Evolutionary conservation across 1,140 invertebrate species (phyloP), one percentile per base, ranked within the genome.

Genomic region (Battus philenor): DNA sequence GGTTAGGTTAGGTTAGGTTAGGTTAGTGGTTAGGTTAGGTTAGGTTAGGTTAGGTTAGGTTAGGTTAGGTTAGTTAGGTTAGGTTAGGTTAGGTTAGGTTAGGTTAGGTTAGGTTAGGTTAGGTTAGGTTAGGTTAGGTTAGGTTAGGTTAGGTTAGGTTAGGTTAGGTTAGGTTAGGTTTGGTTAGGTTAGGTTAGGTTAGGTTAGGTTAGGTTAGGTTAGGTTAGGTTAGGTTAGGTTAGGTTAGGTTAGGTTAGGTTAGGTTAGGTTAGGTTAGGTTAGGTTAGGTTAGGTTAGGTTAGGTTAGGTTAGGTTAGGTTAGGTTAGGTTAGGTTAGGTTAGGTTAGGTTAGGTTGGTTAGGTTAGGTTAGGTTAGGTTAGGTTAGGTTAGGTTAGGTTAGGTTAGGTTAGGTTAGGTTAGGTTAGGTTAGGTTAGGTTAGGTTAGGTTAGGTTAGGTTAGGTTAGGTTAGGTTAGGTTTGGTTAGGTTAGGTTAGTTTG

Each of bases 401-500:
- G 44, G 44, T 53, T 53, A 47, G n/a, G n/a, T n/a, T n/a, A n/a
- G n/a, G n/a, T n/a, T n/a, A n/a, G n/a, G n/a, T n/a, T n/a, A n/a
- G n/a, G 44, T 47, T 53, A 41, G 41, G 34, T 33, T 32, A 41
- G 43, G 32, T 32, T 54, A 45, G 41, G 47, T 55, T 55, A 46
- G 47, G 47, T 54, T 50, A 31, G 47, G 47, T 47, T 50, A 50
- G 53, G 47, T 56, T 50, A 56, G 47, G 18, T 20, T 20, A 20
- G 18, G 18, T 22, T 17, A 27, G 69, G 22, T 43, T 43, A 46
- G 34, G 33, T 47, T 38, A 44, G 47, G 31, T 41, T 43, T 38
- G 43, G 49, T 65, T 69, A 50, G 67, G 70, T 58, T 61, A 47
- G 50, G 38, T 58, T 66, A 61, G 63, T 54, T 50, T 45, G 46